A percentile compares a stretch with the other conserved stretches of the same genome.
phyloP scores from a whole-genome alignment of 2,888 invertebrate species.

The Hyposoter didymator region DNA sequence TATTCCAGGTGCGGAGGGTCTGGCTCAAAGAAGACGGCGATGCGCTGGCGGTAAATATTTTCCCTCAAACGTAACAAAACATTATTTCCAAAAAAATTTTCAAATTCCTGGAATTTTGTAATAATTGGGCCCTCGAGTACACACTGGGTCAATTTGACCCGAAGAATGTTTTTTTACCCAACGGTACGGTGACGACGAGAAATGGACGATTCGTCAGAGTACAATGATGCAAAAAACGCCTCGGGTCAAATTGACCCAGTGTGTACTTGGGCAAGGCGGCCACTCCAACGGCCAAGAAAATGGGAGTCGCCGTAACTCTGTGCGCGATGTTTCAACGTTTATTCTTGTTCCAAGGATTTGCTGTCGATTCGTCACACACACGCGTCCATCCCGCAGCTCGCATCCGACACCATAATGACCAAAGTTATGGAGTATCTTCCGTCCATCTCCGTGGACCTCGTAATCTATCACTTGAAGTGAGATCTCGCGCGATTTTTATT shows the following conservation, averaged over 20 bases:
- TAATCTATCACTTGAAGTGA: constrained; percentile 81
- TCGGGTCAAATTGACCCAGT: too few relatives aligned
- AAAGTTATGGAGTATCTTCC: constrained; percentile 79
- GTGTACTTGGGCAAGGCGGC: too few relatives aligned
- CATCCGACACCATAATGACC: constrained; percentile 76
- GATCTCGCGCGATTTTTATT: constrained; percentile 3
- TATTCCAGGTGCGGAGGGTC: constrained; percentile 78
- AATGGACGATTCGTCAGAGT: not conserved
- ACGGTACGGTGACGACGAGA: not conserved
- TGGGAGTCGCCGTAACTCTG: too few relatives aligned
- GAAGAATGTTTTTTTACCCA: too few relatives aligned
- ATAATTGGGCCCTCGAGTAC: not conserved
- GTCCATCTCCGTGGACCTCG: constrained; percentile 79
- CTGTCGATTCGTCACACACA: constrained; percentile 79
- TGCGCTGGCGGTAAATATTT: constrained; percentile 77
- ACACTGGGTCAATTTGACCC: not conserved
- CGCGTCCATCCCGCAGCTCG: constrained; percentile 75
- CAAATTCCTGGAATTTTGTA: not conserved
- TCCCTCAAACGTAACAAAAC: not conserved
- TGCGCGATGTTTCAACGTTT: not conserved
- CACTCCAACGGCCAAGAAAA: too few relatives aligned
- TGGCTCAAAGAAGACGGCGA: constrained; percentile 81
- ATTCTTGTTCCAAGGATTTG: constrained; percentile 74
- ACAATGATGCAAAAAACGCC: too few relatives aligned
- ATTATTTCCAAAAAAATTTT: not conserved